phyloP scores from a whole-genome alignment of 1,140 invertebrate genomes.

The Drosophila auraria region DNA sequence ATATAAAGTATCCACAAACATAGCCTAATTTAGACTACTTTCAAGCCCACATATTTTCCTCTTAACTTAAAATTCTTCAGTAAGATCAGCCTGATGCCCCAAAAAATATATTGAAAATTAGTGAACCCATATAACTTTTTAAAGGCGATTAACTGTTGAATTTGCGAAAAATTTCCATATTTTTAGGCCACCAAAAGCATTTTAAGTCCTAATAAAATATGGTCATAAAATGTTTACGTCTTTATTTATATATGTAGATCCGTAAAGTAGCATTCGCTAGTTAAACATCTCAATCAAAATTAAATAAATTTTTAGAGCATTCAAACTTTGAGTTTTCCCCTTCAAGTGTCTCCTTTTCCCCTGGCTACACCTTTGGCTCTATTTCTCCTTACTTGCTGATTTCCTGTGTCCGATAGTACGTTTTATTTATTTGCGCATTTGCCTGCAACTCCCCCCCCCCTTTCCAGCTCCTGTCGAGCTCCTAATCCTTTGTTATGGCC shows the following conservation, averaged over 20 bases:
- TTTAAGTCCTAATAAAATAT: constrained; percentile 9
- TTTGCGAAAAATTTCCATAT: neutral
- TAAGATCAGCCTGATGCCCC: neutral
- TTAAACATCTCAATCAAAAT: neutral
- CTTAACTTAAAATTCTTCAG: too few species aligned
- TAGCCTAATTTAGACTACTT: neutral
- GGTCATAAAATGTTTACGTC: neutral
- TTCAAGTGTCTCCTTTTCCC: neutral
- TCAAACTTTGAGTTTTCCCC: neutral
- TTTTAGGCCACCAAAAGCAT: neutral
- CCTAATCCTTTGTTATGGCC: constrained; percentile 66
- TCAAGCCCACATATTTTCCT: neutral
- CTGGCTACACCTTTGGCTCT: neutral
- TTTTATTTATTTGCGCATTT: constrained; percentile 70
- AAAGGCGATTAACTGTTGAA: neutral
- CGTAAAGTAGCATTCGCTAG: neutral
- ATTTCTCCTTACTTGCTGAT: constrained; percentile 44
- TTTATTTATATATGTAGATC: constrained; percentile 7
- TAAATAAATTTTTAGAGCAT: constrained; percentile 2
- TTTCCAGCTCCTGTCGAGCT: constrained; percentile 2
- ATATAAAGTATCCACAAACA: neutral
- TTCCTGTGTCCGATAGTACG: constrained; percentile 59
- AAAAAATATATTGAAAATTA: neutral
- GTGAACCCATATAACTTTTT: neutral
- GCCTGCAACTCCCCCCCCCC: neutral